A percentile compares a stretch with the other conserved stretches of the same genome.
These are phyloP conservation scores for Lutjanus argentimaculatus DNA, from an alignment of 2,797 vertebrate genomes.

Conservation along the genomic window DNA sequence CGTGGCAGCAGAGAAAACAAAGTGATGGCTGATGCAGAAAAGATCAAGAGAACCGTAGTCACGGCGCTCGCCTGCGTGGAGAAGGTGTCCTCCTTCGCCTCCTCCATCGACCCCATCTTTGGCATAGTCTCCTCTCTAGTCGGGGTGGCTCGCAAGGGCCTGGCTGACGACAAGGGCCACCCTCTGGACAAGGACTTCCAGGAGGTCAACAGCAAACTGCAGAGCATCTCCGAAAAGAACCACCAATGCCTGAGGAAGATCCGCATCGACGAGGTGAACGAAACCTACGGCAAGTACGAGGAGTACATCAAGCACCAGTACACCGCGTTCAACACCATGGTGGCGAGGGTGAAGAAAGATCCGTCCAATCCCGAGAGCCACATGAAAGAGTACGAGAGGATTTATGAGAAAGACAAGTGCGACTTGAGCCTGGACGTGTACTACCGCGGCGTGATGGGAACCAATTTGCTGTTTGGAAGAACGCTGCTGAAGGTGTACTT, in stretches of 20 bases:
- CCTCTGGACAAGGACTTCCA: slow-evolving; percentile 82
- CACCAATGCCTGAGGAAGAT: slow-evolving; percentile 81
- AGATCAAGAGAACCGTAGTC: slow-evolving; percentile 79
- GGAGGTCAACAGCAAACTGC: slow-evolving; percentile 76
- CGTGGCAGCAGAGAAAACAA: slow-evolving; percentile 30
- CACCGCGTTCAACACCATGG: slow-evolving; percentile 81
- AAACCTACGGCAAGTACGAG: slow-evolving; percentile 85
- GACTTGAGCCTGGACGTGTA: slow-evolving; percentile 82
- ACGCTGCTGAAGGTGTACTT: slow-evolving; percentile 84
- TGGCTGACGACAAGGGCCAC: slow-evolving; percentile 74
- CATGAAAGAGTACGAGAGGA: slow-evolving; percentile 79
- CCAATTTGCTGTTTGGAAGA: slow-evolving; percentile 74
- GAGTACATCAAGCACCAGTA: slow-evolving; percentile 89
- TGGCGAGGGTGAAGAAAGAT: slow-evolving; percentile 78
- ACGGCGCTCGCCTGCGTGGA: slow-evolving; percentile 83
- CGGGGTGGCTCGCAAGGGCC: slow-evolving; percentile 82
- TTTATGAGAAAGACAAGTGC: slow-evolving; percentile 81
- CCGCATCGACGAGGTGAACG: slow-evolving; percentile 83
- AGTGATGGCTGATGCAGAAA: slow-evolving; percentile 80
- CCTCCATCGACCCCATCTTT: slow-evolving; percentile 87
- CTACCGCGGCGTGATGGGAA: slow-evolving; percentile 82
- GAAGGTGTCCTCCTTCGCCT: slow-evolving; percentile 85
- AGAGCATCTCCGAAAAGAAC: slow-evolving; percentile 86
- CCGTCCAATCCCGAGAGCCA: slow-evolving; percentile 56
- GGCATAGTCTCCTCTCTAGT: slow-evolving; percentile 86